Conservation (phyloP, 1,140 invertebrate genomes). For the Temnothorax nylanderi region DNA sequence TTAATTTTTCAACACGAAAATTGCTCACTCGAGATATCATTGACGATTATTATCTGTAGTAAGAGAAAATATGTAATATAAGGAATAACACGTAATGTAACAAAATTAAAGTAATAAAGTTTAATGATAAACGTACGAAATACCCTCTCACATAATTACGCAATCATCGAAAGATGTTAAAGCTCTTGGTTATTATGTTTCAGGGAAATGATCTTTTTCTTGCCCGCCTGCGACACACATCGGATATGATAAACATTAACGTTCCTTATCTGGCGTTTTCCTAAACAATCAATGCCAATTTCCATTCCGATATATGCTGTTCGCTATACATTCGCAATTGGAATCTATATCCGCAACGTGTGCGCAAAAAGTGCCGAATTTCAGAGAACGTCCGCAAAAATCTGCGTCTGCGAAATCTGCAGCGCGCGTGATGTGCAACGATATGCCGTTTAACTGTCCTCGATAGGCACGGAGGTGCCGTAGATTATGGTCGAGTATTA, state of each 20-base stretch:
- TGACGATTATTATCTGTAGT: not conserved
- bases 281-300: not conserved
- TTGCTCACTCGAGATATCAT: not conserved
- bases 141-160: not conserved
- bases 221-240: not conserved
- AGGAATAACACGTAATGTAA: not conserved
- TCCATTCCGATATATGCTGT: not conserved
- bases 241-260: not conserved
- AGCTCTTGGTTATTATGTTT: not conserved
- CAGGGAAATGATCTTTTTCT: not conserved
- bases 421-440: not conserved
- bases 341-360: not conserved
- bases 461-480: not conserved
- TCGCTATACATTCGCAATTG: not conserved
- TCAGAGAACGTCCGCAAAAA: not conserved
- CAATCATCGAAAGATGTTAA: not conserved
- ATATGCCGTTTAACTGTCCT: not conserved
- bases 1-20: constrained; percentile 2
- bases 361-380: not conserved
- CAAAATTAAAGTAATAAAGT: not conserved
- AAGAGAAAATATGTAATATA: not conserved
- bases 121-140: not conserved
- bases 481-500: constrained; percentile 45
- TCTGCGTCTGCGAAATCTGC: not conserved
- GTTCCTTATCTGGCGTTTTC: not conserved